Evolutionary conservation across 2,888 invertebrate species (phyloP), one percentile per base, ranked within the genome.

Genomic region (Hipparchia semele): DNA sequence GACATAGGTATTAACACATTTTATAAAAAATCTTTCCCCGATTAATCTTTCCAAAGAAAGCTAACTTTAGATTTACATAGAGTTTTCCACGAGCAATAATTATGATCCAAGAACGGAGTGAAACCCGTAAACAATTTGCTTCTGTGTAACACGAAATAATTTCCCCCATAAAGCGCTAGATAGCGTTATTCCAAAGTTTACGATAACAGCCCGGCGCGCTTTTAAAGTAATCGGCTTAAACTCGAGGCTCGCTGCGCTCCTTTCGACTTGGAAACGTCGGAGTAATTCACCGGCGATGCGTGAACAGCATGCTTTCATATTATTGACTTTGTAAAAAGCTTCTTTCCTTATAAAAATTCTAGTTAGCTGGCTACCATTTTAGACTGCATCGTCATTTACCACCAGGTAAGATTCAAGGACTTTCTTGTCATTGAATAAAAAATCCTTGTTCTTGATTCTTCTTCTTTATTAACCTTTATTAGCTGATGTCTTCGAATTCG

Each of bases 201-300:
- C 77, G 83, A 82, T 82, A 83, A 80, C 80, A 83, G 82, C 78
- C 79, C 76, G 71, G 80, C 75, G 78, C 78, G 87, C 90, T 90
- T 89, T 89, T 89, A 90, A 87, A 89, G 82, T 90, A 90, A 90
- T 90, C 90, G 80, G 90, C 90, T 90, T 90, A 85, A 79, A 80
- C 76, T 80, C 77, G 79, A 76, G 76, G 71, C 73, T 72, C 71
- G 76, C 77, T 78, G 73, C 75, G 77, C 79, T 77, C 77, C 76
- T 77, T 75, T 76, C 69, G 75, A 75, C 75, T 78, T 77, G 49
- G 73, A 62, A 73, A 77, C 76, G 80, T 79, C 79, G 74, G 75
- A 69, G 65, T 73, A 56, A 68, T 75, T 79, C 75, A 79, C 70
- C 73, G 70, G 72, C 71, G 73, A 73, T 67, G 75, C 76, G 77